Percentiles rank a stretch among this genome's conserved stretches.
Evolutionary conservation across 2,888 invertebrate genomes (phyloP).

Genomic region (Oscheius myriophilus): DNA sequence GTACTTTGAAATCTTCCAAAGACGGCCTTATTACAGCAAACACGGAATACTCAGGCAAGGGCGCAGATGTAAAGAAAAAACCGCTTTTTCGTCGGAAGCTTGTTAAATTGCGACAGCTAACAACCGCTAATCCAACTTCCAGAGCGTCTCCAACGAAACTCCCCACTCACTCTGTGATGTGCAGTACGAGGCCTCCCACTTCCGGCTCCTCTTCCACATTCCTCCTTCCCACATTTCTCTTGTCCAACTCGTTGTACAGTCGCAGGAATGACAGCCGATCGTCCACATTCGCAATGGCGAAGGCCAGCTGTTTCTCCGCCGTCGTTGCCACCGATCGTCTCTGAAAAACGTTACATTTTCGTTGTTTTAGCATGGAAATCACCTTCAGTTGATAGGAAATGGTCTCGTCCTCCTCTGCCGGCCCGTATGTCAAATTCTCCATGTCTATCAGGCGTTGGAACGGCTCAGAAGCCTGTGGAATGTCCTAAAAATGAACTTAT

Average conservation of each 20-base stretch:
- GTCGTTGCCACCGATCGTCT: neutral
- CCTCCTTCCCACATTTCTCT: conserved; percentile 44
- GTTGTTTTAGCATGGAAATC: neutral
- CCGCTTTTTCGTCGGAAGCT: too few relatives aligned
- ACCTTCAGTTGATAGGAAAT: neutral
- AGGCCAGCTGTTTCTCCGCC: conserved; percentile 36
- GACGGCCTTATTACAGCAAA: too few relatives aligned
- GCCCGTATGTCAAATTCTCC: neutral
- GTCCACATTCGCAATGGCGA: conserved; percentile 62
- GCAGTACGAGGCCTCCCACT: conserved; percentile 60
- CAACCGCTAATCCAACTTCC: too few relatives aligned
- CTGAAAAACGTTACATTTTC: neutral
- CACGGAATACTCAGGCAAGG: too few relatives aligned
- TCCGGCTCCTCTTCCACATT: conserved; percentile 42
- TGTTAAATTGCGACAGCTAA: too few relatives aligned
- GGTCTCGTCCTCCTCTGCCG: neutral
- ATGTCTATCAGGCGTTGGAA: conserved; percentile 18
- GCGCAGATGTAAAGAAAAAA: too few relatives aligned
- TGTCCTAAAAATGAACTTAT: conserved; percentile 3
- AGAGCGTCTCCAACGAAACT: too few relatives aligned
- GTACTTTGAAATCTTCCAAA: too few relatives aligned
- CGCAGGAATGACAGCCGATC: conserved; percentile 60
- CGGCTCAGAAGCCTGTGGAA: conserved; percentile 11
- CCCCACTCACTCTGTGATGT: conserved; percentile 50
- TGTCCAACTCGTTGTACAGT: conserved; percentile 55